Conservation (phyloP, 1,140 invertebrate species). For the Drosophila ambigua region DNA sequence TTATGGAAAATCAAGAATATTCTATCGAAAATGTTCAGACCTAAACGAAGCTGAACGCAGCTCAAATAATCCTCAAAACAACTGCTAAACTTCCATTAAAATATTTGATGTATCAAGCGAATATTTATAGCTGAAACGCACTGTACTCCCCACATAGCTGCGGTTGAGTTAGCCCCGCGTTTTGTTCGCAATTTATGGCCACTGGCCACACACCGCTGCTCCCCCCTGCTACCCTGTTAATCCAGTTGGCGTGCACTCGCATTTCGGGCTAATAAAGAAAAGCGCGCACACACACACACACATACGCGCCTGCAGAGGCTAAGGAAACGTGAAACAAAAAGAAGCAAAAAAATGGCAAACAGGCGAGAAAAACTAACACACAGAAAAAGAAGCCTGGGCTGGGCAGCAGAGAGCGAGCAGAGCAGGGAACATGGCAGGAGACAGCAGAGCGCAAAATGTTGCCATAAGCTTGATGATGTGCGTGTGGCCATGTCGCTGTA, state of each 20-base stretch:
- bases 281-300: slow-evolving; percentile 22
- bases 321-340: slow-evolving; percentile 27
- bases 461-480: slow-evolving; percentile 33
- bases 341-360: slow-evolving; percentile 19
- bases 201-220: not conserved
- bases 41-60: too few relatives aligned
- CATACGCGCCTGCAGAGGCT: slow-evolving; percentile 11
- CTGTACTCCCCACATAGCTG: not conserved
- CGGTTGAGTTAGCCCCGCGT: not conserved
- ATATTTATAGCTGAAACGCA: too few relatives aligned
- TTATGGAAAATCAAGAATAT: too few relatives aligned
- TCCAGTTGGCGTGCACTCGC: slow-evolving; percentile 18
- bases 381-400: slow-evolving; percentile 18
- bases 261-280: slow-evolving; percentile 54
- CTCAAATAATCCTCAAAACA: too few relatives aligned
- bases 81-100: not conserved
- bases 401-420: too few relatives aligned
- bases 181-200: slow-evolving; percentile 19
- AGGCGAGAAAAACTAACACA: slow-evolving; percentile 45
- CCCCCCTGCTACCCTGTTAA: slow-evolving; percentile 7
- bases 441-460: slow-evolving; percentile 53
- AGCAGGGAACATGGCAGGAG: too few relatives aligned
- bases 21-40: too few relatives aligned
- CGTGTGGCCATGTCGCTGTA: slow-evolving; percentile 25
- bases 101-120: not conserved